phyloP scores from a whole-genome alignment of 2,888 invertebrate species.

The Mantis religiosa region DNA sequence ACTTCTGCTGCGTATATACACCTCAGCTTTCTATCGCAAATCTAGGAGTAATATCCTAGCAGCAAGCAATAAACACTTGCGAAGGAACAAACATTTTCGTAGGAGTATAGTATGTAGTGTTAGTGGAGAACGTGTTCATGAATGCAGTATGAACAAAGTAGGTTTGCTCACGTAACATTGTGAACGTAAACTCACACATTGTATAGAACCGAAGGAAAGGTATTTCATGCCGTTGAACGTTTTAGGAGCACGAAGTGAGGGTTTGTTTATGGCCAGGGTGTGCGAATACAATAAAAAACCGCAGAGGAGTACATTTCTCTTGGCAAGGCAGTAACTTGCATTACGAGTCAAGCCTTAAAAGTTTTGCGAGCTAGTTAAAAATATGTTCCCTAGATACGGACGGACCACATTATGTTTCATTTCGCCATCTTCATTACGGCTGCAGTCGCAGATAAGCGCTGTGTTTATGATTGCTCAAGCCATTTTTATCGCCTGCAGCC shows the following conservation, averaged over 20 bases:
- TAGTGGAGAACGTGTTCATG: no score
- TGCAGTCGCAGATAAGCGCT: background rate
- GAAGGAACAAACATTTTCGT: no score
- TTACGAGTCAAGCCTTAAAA: background rate
- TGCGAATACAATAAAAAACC: background rate
- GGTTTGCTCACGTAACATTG: no score
- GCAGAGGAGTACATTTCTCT: background rate
- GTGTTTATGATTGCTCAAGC: no score
- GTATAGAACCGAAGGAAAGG: background rate
- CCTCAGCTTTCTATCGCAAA: no score
- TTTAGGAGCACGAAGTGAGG: background rate
- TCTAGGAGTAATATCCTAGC: no score
- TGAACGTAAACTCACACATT: no score
- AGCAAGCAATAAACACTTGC: no score
- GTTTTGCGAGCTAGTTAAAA: background rate
- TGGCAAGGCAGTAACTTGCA: background rate
- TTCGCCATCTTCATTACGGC: background rate
- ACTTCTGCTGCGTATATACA: no score
- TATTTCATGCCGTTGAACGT: background rate
- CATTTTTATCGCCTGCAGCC: no score
- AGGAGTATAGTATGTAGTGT: no score
- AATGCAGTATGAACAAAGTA: no score
- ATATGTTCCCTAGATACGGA: background rate
- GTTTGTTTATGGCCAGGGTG: background rate
- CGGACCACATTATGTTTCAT: background rate